Base-by-base conservation (phyloP, 2,113 vertebrate genomes). In the Paralichthys olivaceus region DNA sequence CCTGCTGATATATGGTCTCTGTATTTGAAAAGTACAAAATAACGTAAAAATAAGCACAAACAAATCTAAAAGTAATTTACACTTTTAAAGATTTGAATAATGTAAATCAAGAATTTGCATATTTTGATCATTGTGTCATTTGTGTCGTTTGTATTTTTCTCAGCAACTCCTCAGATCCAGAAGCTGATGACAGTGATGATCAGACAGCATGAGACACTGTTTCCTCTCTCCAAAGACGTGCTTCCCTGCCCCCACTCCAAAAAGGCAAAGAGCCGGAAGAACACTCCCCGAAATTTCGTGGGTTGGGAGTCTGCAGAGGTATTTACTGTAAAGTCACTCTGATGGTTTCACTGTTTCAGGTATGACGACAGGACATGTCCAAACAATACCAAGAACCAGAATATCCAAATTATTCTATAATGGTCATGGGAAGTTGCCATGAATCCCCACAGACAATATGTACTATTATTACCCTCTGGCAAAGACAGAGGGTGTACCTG, bases 181-280 rank as follows among this genome's bases (percentile, higher is more conserved):
- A 96, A 95, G 75, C 94, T 98, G 90, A 97, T 99, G 98, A 98
- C 96, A 0, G 94, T 95, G 88, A 95, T 99, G 96, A 99, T 99
- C 90, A 95, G 96, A 23, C 94, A 95, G 73, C 97, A 99, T 0
- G 92, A 94, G 63, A 75, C 89, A 29, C 94, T 99, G 81, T 98
- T 99, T 60, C 97, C 97, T 20, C 89, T 91, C 0, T 93, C 93
- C 45, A 96, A 96, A 90, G 97, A 98, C 0, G 77, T 63, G 7
- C 77, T 80, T 0, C 84, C 93, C 0, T 93, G 95, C n/a, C 88
- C 95, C 0, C 79, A 93, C 13, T 75, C 85, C 25, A 94, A 81
- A 0, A 91, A 94, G 69, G 81, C 68, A 0, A 94, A 95, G 43
- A 91, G 77, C 72, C 95, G 95, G 86, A 98, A 96, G 77, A 73